Evolutionary conservation across 2,797 vertebrate species (phyloP).

Genomic region (Hyperoplus lanceolatus): DNA sequence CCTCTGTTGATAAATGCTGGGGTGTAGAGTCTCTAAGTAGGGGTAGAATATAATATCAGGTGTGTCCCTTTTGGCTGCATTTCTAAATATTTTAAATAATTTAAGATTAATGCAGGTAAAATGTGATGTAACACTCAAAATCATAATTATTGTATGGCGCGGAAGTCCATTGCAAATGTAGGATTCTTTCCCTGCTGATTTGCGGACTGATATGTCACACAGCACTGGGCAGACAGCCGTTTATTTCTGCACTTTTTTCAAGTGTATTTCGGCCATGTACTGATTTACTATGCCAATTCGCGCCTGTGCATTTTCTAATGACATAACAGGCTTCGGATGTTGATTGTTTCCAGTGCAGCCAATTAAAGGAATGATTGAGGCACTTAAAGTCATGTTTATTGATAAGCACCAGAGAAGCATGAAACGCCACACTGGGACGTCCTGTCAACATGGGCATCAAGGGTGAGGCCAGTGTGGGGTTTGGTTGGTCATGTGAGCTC

Average conservation of each 20-base stretch:
- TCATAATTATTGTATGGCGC: neutral
- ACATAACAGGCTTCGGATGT: neutral
- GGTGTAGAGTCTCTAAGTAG: neutral
- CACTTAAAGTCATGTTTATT: constrained; percentile 66
- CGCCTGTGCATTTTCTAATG: neutral
- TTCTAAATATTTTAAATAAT: neutral
- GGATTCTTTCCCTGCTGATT: neutral
- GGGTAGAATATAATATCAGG: neutral
- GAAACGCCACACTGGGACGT: constrained; percentile 52
- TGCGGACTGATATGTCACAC: no score
- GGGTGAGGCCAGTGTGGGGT: constrained; percentile 32
- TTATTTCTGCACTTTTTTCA: neutral
- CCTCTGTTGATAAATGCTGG: constrained; percentile 37
- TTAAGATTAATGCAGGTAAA: neutral
- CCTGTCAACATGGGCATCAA: constrained; percentile 40
- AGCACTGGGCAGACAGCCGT: no score
- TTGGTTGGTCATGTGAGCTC: constrained; percentile 34
- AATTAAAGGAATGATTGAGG: constrained; percentile 35
- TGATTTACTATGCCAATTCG: no score
- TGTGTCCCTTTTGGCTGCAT: neutral
- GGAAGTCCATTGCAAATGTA: neutral
- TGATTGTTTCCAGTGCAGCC: neutral
- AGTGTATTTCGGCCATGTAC: neutral
- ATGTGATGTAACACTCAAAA: neutral
- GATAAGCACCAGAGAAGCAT: constrained; percentile 58